phyloP scores from a whole-genome alignment of 2,797 vertebrate species.

The Coregonus suidteri region DNA sequence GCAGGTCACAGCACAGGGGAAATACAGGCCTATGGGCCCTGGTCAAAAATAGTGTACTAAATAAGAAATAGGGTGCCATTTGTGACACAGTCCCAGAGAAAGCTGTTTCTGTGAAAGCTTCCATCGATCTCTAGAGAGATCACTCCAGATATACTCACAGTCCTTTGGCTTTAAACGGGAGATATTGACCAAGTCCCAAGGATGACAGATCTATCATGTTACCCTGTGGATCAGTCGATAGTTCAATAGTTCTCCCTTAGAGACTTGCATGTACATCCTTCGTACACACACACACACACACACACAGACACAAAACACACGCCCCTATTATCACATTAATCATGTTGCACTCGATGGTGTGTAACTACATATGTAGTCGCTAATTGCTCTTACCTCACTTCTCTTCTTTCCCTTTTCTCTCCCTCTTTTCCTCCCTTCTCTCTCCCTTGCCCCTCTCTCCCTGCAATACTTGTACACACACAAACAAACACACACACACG shows the following conservation, averaged over 20 bases:
- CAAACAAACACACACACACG: background rate
- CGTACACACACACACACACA: background rate
- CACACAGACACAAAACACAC: background rate
- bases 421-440: slow-evolving; percentile 36
- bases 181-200: background rate
- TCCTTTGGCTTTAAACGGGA: background rate
- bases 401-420: slow-evolving; percentile 61
- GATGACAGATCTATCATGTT: background rate
- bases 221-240: background rate
- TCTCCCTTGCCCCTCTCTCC: background rate
- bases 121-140: background rate
- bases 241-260: background rate
- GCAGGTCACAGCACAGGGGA: background rate
- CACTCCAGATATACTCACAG: background rate
- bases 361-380: background rate
- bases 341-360: background rate
- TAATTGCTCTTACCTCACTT: slow-evolving; percentile 17
- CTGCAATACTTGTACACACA: background rate
- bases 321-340: background rate
- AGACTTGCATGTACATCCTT: background rate
- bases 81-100: background rate
- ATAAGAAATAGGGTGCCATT: background rate
- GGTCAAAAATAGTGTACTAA: too few relatives aligned
- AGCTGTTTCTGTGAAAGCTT: background rate
- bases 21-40: background rate